Conservation (phyloP, 1,140 invertebrate species). For the Drosophila kikkawai region DNA sequence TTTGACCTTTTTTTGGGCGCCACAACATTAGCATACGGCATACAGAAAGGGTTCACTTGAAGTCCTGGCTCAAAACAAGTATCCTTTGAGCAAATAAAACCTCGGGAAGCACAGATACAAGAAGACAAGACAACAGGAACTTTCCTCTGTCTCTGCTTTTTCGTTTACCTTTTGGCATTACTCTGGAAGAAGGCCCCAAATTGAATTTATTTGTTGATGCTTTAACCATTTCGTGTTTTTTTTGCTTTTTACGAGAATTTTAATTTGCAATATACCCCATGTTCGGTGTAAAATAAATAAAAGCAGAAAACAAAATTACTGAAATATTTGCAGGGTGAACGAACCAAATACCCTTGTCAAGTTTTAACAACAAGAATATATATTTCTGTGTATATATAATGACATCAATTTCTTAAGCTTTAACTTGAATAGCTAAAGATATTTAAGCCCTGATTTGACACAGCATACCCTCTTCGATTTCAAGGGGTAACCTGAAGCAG, state of each 20-base stretch:
- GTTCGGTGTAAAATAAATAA: neutral
- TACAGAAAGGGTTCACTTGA: constrained; percentile 14
- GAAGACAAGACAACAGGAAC: neutral
- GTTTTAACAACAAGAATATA: neutral
- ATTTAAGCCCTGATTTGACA: neutral
- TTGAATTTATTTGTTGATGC: constrained; percentile 22
- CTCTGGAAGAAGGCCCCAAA: neutral
- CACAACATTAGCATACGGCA: constrained; percentile 21
- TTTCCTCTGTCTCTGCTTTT: neutral
- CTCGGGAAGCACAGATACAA: neutral
- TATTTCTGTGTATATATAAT: neutral
- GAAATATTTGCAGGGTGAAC: neutral
- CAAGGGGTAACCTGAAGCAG: neutral
- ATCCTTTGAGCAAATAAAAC: constrained; percentile 19
- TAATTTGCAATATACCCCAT: constrained; percentile 20
- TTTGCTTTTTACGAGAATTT: constrained; percentile 12
- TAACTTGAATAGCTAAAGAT: neutral
- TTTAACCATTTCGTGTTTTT: constrained; percentile 16
- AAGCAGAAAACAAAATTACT: neutral
- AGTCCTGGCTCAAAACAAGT: constrained; percentile 6
- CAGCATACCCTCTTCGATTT: neutral
- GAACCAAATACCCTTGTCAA: constrained; percentile 9
- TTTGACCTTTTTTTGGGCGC: constrained; percentile 18
- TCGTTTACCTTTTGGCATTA: neutral
- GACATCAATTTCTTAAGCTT: too few species aligned